Evolutionary conservation across 2,888 invertebrate species (phyloP), one percentile per base, ranked within the genome.

Genomic region (Drosophila melanosoma): DNA sequence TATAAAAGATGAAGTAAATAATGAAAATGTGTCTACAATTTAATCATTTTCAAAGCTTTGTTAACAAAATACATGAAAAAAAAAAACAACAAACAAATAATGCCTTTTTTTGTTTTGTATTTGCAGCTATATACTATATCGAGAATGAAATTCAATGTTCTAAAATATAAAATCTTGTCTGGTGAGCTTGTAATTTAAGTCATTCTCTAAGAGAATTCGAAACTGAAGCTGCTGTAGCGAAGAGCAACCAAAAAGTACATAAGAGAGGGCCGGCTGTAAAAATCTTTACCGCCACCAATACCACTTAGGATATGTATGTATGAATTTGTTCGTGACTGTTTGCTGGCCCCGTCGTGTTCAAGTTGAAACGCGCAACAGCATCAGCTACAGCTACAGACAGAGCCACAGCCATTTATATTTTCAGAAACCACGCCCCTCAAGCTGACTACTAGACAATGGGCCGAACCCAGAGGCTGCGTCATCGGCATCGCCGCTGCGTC

Each of bases 351-450:
- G 69, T 75, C 54, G 83, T 79, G 64, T 56, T 65, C 62, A 69
- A 63, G 61, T 29, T 61, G 35, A 73, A 73, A 48, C 78, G 78
- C 49, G 71, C 71, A 69, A 71, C 77, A 80, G 80, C 81, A 76
- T 72, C 81, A 75, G 60, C 77, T 63, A 64, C 82, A 67, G 59
- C 64, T 90, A 64, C 63, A 75, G 71, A 69, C 48, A 63, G 64
- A 76, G 69, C 76, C 58, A 79, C 85, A 87, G 88, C 87, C 92
- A 92, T 92, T 92, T 92, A 91, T 91, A 82, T 85, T 91, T 91
- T 88, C 83, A 83, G 79, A 92, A 90, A 91, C 92, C 92, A 92
- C 92, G 92, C 92, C 92, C 91, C 88, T 76, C 77, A 58, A 85
- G 82, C 85, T 84, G 83, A 81, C 83, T 90, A 78, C 85, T 83